Conservation (phyloP, 2,888 invertebrate genomes). For the Biston betularia region DNA sequence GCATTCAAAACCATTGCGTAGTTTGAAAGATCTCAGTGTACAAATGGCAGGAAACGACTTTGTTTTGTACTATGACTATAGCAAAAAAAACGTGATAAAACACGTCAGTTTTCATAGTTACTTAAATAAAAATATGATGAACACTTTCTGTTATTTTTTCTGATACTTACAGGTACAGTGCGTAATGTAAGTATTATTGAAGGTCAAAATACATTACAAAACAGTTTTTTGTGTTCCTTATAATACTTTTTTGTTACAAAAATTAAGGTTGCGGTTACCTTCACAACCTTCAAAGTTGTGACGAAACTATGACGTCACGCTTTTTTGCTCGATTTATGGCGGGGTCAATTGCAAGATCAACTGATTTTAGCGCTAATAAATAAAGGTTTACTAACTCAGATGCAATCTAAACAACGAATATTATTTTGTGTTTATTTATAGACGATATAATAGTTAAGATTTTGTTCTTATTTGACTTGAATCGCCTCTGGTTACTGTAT, state of each 20-base stretch:
- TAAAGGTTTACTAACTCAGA: neutral
- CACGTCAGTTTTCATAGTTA: no score
- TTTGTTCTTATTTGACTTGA: no score
- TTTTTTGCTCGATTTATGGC: constrained; percentile 10
- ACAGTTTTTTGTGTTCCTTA: constrained; percentile 22
- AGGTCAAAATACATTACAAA: constrained; percentile 18
- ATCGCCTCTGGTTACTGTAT: no score
- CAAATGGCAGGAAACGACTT: no score
- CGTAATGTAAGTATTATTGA: neutral
- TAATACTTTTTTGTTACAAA: constrained; percentile 23
- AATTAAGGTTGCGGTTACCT: constrained; percentile 29
- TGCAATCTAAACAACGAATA: no score
- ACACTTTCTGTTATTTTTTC: neutral
- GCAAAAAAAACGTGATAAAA: no score
- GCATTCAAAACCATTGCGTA: no score
- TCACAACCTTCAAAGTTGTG: constrained; percentile 18
- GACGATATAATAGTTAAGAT: no score
- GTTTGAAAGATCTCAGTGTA: no score
- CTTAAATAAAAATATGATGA: neutral
- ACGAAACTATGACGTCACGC: constrained; percentile 30
- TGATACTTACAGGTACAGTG: neutral
- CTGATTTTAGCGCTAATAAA: neutral
- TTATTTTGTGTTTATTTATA: no score
- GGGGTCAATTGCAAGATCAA: constrained; percentile 19
- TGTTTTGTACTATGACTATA: no score